These are phyloP conservation scores for Miltochrista miniata DNA, from an alignment of 2,888 invertebrate genomes.

Conservation along the genomic window DNA sequence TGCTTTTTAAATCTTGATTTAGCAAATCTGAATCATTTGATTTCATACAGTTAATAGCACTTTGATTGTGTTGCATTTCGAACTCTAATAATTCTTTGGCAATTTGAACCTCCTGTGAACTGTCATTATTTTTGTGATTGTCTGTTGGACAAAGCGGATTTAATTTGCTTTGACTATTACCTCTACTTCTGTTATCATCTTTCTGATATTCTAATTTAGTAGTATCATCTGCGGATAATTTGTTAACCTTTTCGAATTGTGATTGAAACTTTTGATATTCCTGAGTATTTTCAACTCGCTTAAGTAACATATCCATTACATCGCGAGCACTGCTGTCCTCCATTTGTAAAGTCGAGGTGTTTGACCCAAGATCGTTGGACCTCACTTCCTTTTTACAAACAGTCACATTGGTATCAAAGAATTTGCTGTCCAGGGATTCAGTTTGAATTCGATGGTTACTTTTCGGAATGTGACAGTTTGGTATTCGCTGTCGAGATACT, in stretches of 20 bases:
- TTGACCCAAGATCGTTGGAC: constrained; percentile 7
- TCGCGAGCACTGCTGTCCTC: constrained; percentile 51
- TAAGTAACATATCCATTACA: constrained; percentile 49
- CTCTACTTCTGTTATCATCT: constrained; percentile 46
- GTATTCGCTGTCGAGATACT: constrained; percentile 9
- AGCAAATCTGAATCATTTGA: constrained; percentile 25
- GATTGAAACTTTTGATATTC: constrained; percentile 49
- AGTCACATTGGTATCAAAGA: constrained; percentile 7
- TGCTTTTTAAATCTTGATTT: constrained; percentile 48
- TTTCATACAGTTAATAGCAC: constrained; percentile 52
- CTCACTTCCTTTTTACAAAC: constrained; percentile 17
- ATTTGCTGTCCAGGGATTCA: constrained; percentile 10
- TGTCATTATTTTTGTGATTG: constrained; percentile 39
- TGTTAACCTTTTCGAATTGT: constrained; percentile 41
- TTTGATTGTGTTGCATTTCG: constrained; percentile 53
- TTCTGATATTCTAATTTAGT: constrained; percentile 49
- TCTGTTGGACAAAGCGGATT: constrained; percentile 19
- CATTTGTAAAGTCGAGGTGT: constrained; percentile 18
- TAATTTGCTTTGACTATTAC: constrained; percentile 45
- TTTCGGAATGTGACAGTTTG: constrained; percentile 7
- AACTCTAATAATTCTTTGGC: constrained; percentile 57
- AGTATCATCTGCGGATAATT: constrained; percentile 49
- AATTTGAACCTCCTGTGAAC: constrained; percentile 44
- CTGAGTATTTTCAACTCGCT: constrained; percentile 46
- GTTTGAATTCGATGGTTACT: constrained; percentile 14